Percentiles rank a stretch among this genome's conserved stretches.
Conservation (phyloP, 1,140 invertebrate species). For the Diorhabda elongata region DNA sequence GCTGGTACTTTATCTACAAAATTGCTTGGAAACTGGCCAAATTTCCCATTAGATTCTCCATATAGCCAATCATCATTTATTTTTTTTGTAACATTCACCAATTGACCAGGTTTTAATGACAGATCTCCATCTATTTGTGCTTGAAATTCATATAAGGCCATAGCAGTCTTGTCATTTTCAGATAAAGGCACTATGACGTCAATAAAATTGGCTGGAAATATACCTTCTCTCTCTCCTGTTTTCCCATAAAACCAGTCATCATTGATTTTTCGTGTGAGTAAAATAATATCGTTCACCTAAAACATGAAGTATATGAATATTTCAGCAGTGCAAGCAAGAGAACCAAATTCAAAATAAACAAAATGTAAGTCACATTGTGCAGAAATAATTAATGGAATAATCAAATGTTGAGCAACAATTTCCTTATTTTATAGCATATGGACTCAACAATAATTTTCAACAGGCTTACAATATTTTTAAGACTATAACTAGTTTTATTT, state of each 20-base stretch:
- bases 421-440: background rate
- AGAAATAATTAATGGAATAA: background rate
- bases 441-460: no score
- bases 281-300: constrained; percentile 67
- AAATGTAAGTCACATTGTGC: background rate
- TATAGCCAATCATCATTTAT: constrained; percentile 79
- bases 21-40: constrained; percentile 76
- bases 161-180: constrained; percentile 44
- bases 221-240: constrained; percentile 61
- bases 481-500: no score
- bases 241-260: constrained; percentile 72
- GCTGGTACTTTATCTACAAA: constrained; percentile 58
- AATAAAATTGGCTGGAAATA: constrained; percentile 78
- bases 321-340: background rate
- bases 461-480: no score
- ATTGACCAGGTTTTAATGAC: constrained; percentile 59
- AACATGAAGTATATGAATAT: constrained; percentile 32
- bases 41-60: constrained; percentile 62
- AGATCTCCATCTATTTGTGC: constrained; percentile 50
- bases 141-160: constrained; percentile 52
- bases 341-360: background rate
- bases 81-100: constrained; percentile 65
- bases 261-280: constrained; percentile 64
- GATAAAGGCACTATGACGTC: constrained; percentile 69
- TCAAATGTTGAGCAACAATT: background rate